These are phyloP conservation scores for Cistogaster globosa DNA, from an alignment of 2,888 invertebrate species.

Conservation along the genomic window DNA sequence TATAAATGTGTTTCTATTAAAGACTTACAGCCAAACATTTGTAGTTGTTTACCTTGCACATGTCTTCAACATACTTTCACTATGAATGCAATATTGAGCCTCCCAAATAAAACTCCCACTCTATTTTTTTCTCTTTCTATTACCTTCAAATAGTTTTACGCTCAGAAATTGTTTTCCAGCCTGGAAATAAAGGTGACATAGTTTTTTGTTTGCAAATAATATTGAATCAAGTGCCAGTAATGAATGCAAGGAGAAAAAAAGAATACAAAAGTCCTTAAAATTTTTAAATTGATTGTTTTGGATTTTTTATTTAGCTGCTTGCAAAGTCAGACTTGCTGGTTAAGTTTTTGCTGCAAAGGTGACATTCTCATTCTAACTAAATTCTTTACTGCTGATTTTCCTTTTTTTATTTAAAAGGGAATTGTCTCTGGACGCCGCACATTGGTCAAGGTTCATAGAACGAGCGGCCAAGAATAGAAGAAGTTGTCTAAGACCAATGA, in stretches of 20 bases:
- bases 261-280: no score
- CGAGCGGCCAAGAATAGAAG: no score
- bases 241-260: neutral
- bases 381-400: no score
- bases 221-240: neutral
- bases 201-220: neutral
- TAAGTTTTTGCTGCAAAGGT: no score
- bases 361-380: no score
- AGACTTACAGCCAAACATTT: conserved; percentile 43
- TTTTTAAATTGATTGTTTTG: no score
- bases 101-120: conserved; percentile 60
- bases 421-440: no score
- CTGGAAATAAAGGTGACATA: neutral
- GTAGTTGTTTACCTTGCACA: conserved; percentile 63
- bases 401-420: no score
- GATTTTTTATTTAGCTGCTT: no score
- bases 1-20: neutral
- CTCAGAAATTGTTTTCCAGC: conserved; percentile 40
- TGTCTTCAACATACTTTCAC: conserved; percentile 56
- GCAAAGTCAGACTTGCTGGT: no score
- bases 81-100: conserved; percentile 32
- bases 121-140: conserved; percentile 8
- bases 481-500: no score
- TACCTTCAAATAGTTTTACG: conserved; percentile 54
- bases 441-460: no score